Percentiles rank a stretch among this genome's conserved stretches.
Evolutionary conservation across 2,888 invertebrate species (phyloP).

Genomic region (Calameuta idolon): DNA sequence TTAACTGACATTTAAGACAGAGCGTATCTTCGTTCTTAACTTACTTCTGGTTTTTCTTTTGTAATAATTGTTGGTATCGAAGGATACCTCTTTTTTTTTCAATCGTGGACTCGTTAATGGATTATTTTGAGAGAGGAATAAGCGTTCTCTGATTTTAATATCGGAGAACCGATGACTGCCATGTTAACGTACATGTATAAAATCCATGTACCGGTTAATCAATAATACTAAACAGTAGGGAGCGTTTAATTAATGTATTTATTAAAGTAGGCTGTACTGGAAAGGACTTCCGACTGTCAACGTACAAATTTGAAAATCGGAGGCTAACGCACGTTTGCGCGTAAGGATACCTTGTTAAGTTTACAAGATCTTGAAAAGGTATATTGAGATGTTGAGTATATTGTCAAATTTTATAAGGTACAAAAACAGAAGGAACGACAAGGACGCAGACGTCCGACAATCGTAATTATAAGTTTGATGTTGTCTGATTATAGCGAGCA

Average conservation of each 20-base stretch:
- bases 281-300: constrained; percentile 31
- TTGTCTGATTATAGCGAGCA: neutral
- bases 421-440: no score
- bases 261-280: constrained; percentile 32
- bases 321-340: neutral
- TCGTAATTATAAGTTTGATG: no score
- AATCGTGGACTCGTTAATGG: neutral
- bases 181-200: constrained; percentile 23
- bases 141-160: neutral
- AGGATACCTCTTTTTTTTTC: neutral
- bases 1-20: neutral
- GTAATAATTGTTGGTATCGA: neutral
- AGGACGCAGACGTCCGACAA: no score
- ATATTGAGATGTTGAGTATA: neutral
- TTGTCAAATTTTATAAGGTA: neutral
- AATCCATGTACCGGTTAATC: constrained; percentile 25
- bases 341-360: neutral
- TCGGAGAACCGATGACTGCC: constrained; percentile 33
- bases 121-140: neutral
- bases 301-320: constrained; percentile 40
- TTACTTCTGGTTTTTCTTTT: neutral
- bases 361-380: neutral
- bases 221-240: neutral
- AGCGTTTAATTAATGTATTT: constrained; percentile 35
- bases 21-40: neutral